Evolutionary conservation across 2,113 vertebrate species (phyloP).

Genomic region (Corvus cornix): DNA sequence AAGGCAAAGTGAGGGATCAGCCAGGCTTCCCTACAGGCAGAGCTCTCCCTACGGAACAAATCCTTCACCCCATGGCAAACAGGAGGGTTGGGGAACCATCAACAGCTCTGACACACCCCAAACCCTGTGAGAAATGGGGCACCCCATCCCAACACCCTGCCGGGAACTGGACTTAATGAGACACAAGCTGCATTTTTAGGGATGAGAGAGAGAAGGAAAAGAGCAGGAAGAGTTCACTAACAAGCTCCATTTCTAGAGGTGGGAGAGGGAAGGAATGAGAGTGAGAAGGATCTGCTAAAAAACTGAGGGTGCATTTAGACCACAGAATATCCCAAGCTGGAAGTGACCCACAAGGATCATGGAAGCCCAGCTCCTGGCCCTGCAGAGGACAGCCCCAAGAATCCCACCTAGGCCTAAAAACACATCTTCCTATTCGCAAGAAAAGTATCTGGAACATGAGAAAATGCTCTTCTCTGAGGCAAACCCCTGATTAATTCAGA

Average conservation of each 20-base stretch:
- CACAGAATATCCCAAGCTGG: neutral
- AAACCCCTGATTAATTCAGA: neutral
- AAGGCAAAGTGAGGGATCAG: neutral
- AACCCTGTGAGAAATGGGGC: neutral
- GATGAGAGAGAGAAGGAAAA: neutral
- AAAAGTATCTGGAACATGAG: neutral
- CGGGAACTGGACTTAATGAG: neutral
- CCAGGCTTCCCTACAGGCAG: neutral
- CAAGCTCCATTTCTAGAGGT: neutral
- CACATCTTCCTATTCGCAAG: neutral
- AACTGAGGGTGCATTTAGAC: neutral
- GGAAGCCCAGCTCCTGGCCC: neutral
- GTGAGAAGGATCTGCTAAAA: neutral
- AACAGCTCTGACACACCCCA: neutral
- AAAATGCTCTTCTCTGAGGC: neutral
- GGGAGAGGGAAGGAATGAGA: neutral
- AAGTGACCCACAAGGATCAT: neutral
- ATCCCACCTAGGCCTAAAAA: neutral
- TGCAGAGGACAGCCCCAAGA: neutral
- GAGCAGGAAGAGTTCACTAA: neutral
- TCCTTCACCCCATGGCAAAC: neutral
- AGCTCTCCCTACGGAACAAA: accelerated
- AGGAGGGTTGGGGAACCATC: neutral
- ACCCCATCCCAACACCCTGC: neutral
- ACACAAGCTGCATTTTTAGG: neutral